Evolutionary conservation across 1,140 invertebrate species (phyloP), one percentile per base, ranked within the genome.

Genomic region (Scaptomyza graminum): DNA sequence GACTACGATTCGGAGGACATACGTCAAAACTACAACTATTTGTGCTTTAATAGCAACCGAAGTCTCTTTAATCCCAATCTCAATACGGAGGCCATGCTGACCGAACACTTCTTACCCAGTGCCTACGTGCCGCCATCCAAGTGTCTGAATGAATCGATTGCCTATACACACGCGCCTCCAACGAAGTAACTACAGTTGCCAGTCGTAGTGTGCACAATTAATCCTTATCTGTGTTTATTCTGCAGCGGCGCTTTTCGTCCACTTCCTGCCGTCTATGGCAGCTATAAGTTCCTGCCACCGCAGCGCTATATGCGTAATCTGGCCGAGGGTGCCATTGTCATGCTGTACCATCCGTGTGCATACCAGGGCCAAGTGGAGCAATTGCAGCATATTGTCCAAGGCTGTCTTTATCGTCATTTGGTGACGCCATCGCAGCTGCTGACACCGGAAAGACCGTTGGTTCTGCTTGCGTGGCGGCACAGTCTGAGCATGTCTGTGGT

Each of bases 271-370:
- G 92, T 93, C 47, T 98, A 96, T 92, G 97, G 97, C 41, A 95
- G 96, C 91, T 98, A 98, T 90, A 93, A 92, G 59, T 98, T 95
- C 92, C 64, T 97, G 41, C 97, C 97, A 6, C 93, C 92, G 54
- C 96, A 98, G 90, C 92, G 97, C 77, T 98, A 96, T 96, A 70
- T 98, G 6, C 96, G 97, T 80, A 97, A 94, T 91, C 92, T 98
- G 34, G 97, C 97, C 94, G 97, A 98, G 91, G 97, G 97, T 56
- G 95, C 95, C 3, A 93, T 98, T 41, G 95, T 97, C 0, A 95
- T 97, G 94, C 91, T 98, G 7, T 97, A 97, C 88, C 96, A 98
- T 93, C 97, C 97, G 1, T 98, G 97, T 92, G 95, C 96, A 7
- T 94, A 96, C 92, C 92, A 92, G 1, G 67, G 92, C 5, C 93